These are phyloP conservation scores for Lepidocolaptes lacrymiger DNA, from an alignment of 2,797 vertebrate species.

Conservation along the genomic window DNA sequence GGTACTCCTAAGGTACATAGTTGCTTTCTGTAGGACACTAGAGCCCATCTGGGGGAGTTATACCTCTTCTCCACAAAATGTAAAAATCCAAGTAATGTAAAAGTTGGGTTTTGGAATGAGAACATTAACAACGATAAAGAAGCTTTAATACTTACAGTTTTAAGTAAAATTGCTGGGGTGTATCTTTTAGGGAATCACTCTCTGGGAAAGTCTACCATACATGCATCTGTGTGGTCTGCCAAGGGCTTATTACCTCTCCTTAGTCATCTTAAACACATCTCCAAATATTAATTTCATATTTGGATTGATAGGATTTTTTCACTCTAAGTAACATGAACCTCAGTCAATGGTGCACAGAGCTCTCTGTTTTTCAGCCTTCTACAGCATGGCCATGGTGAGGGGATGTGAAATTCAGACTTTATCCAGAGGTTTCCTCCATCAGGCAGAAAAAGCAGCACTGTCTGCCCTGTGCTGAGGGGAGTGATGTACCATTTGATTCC, in stretches of 20 bases:
- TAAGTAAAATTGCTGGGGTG: not conserved
- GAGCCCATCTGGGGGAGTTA: not conserved
- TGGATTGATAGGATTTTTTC: not conserved
- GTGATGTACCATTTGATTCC: not conserved
- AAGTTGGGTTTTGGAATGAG: not conserved
- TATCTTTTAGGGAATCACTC: not conserved
- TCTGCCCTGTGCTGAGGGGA: not conserved
- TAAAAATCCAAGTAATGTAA: not conserved
- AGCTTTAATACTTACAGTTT: not conserved
- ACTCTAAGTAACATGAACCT: rapidly evolving
- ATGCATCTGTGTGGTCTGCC: not conserved
- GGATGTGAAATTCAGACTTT: not conserved
- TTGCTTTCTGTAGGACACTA: not conserved
- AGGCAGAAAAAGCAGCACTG: not conserved
- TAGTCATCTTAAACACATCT: not conserved
- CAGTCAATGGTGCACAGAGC: not conserved
- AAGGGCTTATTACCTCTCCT: not conserved
- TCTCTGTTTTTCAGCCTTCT: not conserved
- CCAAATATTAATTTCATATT: not conserved
- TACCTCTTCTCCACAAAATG: not conserved
- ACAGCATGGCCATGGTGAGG: too few species aligned
- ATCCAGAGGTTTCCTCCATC: not conserved
- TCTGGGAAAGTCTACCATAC: not conserved
- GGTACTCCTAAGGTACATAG: not conserved
- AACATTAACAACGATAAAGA: not conserved